Evolutionary conservation across 2,888 invertebrate genomes (phyloP).

Genomic region (Brachypterus glaber): DNA sequence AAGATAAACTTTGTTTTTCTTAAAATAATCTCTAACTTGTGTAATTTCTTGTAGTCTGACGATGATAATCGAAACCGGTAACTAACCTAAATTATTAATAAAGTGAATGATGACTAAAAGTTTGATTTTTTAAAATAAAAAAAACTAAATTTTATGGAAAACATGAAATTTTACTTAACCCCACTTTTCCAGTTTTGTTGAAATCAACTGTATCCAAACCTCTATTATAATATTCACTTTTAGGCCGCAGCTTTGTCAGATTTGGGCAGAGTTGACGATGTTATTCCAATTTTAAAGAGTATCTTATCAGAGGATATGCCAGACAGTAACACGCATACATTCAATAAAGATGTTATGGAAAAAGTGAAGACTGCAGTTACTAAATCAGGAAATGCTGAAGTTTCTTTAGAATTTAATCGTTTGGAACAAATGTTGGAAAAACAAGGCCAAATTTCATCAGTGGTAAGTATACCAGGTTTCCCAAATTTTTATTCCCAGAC

Average conservation of each 20-base stretch:
- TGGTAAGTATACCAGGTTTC: constrained; percentile 24
- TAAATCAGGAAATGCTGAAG: constrained; percentile 44
- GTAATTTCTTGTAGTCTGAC: too few species aligned
- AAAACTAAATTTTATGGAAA: too few species aligned
- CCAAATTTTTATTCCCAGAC: too few species aligned
- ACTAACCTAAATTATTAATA: too few species aligned
- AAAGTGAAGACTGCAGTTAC: constrained; percentile 43
- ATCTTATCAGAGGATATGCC: constrained; percentile 50
- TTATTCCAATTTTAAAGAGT: constrained; percentile 48
- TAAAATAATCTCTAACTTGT: too few species aligned
- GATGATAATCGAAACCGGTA: too few species aligned
- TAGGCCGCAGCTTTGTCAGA: constrained; percentile 49
- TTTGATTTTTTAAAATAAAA: too few species aligned
- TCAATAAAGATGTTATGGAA: constrained; percentile 53
- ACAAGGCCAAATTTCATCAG: constrained; percentile 42
- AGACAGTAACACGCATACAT: constrained; percentile 43
- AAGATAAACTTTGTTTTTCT: too few species aligned
- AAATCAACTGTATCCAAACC: constrained; percentile 2
- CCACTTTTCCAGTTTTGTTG: too few species aligned
- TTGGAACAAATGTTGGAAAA: constrained; percentile 48
- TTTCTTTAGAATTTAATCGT: constrained; percentile 47
- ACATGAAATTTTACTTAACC: too few species aligned
- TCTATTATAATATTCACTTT: constrained; percentile 9
- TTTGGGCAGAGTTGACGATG: constrained; percentile 55
- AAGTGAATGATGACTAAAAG: too few species aligned